Percentiles rank a stretch among this genome's conserved stretches.
phyloP scores from a whole-genome alignment of 2,113 vertebrate species.

The Zingel zingel region DNA sequence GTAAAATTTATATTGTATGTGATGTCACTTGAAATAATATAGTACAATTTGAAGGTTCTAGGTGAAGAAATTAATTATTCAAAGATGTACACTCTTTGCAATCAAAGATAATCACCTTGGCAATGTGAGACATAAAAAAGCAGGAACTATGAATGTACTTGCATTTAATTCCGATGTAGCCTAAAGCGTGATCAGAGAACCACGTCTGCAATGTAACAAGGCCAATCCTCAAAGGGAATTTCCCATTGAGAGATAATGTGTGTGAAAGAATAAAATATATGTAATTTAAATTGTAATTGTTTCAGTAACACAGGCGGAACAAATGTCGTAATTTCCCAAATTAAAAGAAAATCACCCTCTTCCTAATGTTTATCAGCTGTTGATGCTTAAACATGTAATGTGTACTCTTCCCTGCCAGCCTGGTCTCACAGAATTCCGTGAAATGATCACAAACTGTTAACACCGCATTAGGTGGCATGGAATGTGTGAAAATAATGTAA shows the following conservation, averaged over 20 bases:
- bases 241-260: background rate
- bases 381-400: background rate
- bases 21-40: background rate
- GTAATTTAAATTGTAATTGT: background rate
- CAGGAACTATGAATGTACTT: background rate
- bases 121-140: slow-evolving; percentile 34
- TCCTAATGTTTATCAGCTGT: background rate
- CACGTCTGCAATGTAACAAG: background rate
- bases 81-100: slow-evolving; percentile 30
- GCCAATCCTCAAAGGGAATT: background rate
- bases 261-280: background rate
- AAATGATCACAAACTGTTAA: no score
- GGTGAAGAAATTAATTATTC: slow-evolving; percentile 46
- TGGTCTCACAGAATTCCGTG: no score
- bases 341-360: background rate
- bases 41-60: slow-evolving; percentile 15
- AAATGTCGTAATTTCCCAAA: background rate
- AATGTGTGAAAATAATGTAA: no score
- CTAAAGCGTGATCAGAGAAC: background rate
- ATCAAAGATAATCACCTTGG: slow-evolving; percentile 33
- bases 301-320: background rate
- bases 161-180: slow-evolving; percentile 15
- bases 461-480: no score
- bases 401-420: background rate
- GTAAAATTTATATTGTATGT: background rate